Base-by-base conservation (phyloP, 1,140 invertebrate genomes). In the Hylaeus volcanicus region DNA sequence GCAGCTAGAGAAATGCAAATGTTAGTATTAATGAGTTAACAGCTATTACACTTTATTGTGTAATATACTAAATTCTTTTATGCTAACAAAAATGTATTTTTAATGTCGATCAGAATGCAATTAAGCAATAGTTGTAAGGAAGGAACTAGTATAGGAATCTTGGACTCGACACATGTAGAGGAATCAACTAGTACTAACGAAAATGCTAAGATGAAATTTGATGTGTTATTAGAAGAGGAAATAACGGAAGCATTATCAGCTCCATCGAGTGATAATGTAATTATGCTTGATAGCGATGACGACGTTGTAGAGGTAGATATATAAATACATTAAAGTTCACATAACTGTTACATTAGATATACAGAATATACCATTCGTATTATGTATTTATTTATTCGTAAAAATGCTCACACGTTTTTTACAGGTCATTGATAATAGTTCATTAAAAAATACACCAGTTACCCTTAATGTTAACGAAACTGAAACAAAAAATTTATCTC, bases 211-310 rank as follows among this genome's bases (percentile, higher is more conserved):
- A 41, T 1, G 43, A 51, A n/a, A 9, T 39, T 39, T 53, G 15
- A 61, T 15, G 9, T 61, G 9, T 48, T 5, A 39, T 37, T 45
- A 48, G 26, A 5, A 5, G 3, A 60, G 12, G 0, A 12, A 51
- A 11, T 3, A 11, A 48, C 39, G 14, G 74, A 74, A 56, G 68
- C 56, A 15, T 45, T 56, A 5, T 9, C 39, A 5, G 39, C 11
- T 51, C 5, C 37, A 37, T 26, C 41, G 9, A 37, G 41, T 8
- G 6, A 70, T 43, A 81, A 82, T 70, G 61, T 88, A 45, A 86
- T 89, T 26, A 82, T 76, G 69, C 43, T 91, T 56, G 86, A 90
- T 43, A 91, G 89, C 15, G 90, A 91, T 39, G 89, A 91, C 12
- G 88, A 90, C 60, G 81, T 78, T 15, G 66, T 87, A 39, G 70